Conservation (phyloP, 2,797 vertebrate genomes). For the Falco cherrug region DNA sequence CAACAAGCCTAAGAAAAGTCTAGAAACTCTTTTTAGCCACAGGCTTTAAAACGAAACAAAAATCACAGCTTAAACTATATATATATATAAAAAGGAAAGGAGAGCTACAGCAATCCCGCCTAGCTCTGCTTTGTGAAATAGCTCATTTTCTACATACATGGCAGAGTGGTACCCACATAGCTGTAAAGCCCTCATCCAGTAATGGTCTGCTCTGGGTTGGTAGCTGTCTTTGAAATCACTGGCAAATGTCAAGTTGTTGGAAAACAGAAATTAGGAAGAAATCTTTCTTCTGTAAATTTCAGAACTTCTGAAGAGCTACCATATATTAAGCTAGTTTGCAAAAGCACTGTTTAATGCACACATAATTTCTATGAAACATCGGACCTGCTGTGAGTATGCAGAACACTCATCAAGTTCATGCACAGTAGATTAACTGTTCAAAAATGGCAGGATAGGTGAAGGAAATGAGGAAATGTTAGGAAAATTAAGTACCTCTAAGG, state of each 20-base stretch:
- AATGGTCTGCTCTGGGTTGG: not conserved
- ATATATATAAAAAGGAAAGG: not conserved
- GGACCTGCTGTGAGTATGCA: not conserved
- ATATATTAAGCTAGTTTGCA: not conserved
- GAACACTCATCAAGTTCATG: not conserved
- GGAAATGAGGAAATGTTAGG: not conserved
- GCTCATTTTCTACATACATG: not conserved
- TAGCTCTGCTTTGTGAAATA: not conserved
- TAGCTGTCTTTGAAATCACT: not conserved
- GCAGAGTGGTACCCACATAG: rapidly evolving
- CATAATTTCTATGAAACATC: not conserved
- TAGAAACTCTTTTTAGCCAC: not conserved
- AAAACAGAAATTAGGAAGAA: not conserved
- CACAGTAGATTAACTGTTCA: not conserved
- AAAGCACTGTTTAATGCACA: not conserved
- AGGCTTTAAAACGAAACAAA: not conserved
- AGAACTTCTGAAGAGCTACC: not conserved
- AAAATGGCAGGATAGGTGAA: not conserved
- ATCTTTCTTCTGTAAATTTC: not conserved
- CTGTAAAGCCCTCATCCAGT: not conserved
- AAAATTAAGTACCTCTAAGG: not conserved
- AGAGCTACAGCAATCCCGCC: not conserved
- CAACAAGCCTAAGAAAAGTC: not conserved
- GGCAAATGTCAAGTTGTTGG: not conserved
- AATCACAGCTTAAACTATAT: not conserved